Percentiles rank a stretch among this genome's conserved stretches.
These are phyloP conservation scores for Rhineura floridana DNA, from an alignment of 2,113 vertebrate species.

Conservation along the genomic window DNA sequence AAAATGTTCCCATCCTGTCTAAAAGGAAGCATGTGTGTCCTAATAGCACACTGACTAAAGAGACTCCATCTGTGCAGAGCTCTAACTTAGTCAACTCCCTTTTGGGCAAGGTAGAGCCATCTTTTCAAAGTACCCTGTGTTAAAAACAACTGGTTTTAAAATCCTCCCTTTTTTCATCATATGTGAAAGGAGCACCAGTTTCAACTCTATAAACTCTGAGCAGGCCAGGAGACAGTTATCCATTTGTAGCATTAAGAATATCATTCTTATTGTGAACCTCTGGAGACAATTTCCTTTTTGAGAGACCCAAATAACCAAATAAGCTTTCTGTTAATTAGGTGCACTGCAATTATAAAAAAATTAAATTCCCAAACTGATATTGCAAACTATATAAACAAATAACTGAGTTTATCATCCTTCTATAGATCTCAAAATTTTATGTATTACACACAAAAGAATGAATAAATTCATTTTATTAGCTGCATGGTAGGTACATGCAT, in stretches of 20 bases:
- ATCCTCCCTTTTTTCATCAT: not conserved
- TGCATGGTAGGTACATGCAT: slow-evolving; percentile 29
- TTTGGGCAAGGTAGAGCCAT: not conserved
- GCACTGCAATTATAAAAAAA: slow-evolving; percentile 16
- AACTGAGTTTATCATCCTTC: not conserved
- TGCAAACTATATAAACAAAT: not conserved
- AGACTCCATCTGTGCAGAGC: not conserved
- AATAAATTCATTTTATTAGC: slow-evolving; percentile 51
- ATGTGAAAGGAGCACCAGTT: slow-evolving; percentile 10
- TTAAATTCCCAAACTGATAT: not conserved
- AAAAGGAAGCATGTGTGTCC: not conserved
- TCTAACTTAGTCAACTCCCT: not conserved
- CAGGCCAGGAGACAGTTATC: not conserved
- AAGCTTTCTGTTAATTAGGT: slow-evolving; percentile 27
- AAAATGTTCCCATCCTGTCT: not conserved
- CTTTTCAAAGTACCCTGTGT: not conserved
- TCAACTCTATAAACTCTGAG: not conserved
- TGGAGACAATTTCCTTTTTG: slow-evolving; percentile 36
- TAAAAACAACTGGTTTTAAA: not conserved
- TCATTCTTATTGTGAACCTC: not conserved
- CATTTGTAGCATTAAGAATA: not conserved
- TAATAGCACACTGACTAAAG: not conserved
- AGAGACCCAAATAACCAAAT: slow-evolving; percentile 18
- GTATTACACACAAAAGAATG: slow-evolving; percentile 36
- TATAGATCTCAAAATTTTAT: slow-evolving; percentile 43